phyloP scores from a whole-genome alignment of 2,888 invertebrate genomes.

The Heliconius sara region DNA sequence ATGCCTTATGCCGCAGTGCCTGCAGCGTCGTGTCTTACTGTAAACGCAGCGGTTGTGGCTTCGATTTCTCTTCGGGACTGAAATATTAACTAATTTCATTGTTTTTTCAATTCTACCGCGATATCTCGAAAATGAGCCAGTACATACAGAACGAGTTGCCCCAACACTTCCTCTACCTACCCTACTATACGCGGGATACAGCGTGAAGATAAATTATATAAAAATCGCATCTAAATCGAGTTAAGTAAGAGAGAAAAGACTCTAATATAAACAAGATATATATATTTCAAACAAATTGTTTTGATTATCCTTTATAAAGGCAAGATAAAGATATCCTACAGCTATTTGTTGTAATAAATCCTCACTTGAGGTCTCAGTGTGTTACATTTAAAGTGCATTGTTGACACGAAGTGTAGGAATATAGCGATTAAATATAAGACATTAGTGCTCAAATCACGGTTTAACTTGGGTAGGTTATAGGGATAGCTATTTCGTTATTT shows the following conservation, averaged over 20 bases:
- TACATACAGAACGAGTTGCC: background rate
- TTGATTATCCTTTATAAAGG: constrained; percentile 30
- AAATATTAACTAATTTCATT: background rate
- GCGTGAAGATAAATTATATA: background rate
- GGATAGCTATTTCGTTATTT: too few species aligned
- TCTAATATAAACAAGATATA: background rate
- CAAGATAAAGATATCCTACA: constrained; percentile 38
- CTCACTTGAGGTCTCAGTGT: constrained; percentile 32
- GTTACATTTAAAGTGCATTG: constrained; percentile 18
- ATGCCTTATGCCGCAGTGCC: too few species aligned
- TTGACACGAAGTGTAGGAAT: background rate
- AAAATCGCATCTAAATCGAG: background rate
- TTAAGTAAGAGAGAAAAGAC: background rate
- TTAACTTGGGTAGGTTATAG: background rate
- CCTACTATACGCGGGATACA: background rate
- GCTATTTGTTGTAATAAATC: constrained; percentile 46
- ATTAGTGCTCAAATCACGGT: background rate
- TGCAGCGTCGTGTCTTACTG: too few species aligned
- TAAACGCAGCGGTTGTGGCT: too few species aligned
- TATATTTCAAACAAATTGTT: constrained; percentile 11
- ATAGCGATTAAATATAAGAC: background rate
- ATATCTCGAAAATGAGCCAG: too few species aligned
- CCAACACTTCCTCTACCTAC: background rate
- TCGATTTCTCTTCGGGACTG: too few species aligned
- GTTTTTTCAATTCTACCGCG: background rate